Evolutionary conservation across 2,113 vertebrate genomes (phyloP), one percentile per base, ranked within the genome.

Genomic region (Eulacestoma nigropectus): DNA sequence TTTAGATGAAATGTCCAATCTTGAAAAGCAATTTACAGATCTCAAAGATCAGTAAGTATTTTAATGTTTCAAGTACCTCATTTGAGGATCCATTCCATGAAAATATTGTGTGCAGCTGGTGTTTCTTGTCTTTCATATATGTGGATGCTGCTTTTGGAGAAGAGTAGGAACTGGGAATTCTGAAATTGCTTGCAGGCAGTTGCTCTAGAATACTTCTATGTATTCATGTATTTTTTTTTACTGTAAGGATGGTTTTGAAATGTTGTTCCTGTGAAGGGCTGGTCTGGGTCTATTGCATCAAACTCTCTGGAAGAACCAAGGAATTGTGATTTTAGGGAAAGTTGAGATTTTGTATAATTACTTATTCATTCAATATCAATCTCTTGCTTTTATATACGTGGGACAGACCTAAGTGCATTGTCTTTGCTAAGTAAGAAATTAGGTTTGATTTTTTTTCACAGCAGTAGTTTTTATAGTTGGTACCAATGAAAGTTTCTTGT

Each of bases 1-100:
- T 83, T 98, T 99, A 97, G 99, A 99, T 97, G 99, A 99, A 98
- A 99, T 99, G 99, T 99, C 99, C 37, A 99, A 99, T 78, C 98
- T 99, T 90, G 99, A 99, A 98, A 99, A 99, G 93, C 99, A 99
- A 96, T 99, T 99, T 98, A 99, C 99, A n/a, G 99, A 99, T 93
- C 97, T 99, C 84, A 99, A 99, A 97, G 99, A 99, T 98, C 99
- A 99, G 99, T 99, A 98, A 98, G 99, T 98, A 95, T 74, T 95
- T 84, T 65, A 65, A 42, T 56, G 30, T 79, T 92, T 92, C 37
- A 23, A 84, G 46, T 73, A 20, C 27, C 44, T 75, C 25, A 6
- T 80, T 76, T 91, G 56, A 60, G 42, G 23, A 68, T 65, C 21
- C 35, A 11, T 91, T 95, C 30, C 18, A 7, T 81, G 44, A 64